These are phyloP conservation scores for Porites lutea DNA, from an alignment of 64 coral and sea anemone species.

Conservation along the genomic window DNA sequence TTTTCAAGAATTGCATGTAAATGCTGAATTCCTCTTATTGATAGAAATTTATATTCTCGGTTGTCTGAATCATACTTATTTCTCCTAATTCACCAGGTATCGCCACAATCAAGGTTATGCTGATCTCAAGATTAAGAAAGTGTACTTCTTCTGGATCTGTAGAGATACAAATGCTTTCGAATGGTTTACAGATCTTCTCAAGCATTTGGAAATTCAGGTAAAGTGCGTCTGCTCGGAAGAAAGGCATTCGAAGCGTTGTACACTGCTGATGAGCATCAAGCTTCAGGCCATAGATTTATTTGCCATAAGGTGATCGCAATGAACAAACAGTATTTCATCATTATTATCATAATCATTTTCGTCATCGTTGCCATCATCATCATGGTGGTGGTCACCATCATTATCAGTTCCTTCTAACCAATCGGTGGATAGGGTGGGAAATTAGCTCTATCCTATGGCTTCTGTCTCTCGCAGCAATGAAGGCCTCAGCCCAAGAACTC, in stretches of 20 bases:
- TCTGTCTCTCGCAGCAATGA: too few species aligned
- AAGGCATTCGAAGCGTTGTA: neutral
- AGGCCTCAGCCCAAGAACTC: too few species aligned
- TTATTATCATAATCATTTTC: neutral
- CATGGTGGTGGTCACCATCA: neutral
- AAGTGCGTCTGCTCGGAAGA: neutral
- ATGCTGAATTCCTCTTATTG: too few species aligned
- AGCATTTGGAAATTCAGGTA: conserved; percentile 94
- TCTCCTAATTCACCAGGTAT: conserved; percentile 35
- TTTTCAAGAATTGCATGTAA: too few species aligned
- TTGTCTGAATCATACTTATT: neutral
- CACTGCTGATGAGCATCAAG: too few species aligned
- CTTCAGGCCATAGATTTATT: too few species aligned
- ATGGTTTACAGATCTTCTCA: conserved; percentile 93
- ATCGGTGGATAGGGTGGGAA: too few species aligned
- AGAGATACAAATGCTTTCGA: conserved; percentile 95
- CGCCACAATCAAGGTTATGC: conserved; percentile 32
- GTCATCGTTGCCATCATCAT: neutral
- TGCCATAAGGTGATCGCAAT: neutral
- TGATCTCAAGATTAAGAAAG: conserved; percentile 80
- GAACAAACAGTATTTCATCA: neutral
- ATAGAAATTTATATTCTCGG: too few species aligned
- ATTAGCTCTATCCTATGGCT: too few species aligned
- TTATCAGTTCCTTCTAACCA: neutral
- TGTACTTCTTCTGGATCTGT: conserved; percentile 99